A percentile compares a stretch with the other conserved stretches of the same genome.
Evolutionary conservation across 2,888 invertebrate genomes (phyloP).

Genomic region (Ichneumoninae sp.): DNA sequence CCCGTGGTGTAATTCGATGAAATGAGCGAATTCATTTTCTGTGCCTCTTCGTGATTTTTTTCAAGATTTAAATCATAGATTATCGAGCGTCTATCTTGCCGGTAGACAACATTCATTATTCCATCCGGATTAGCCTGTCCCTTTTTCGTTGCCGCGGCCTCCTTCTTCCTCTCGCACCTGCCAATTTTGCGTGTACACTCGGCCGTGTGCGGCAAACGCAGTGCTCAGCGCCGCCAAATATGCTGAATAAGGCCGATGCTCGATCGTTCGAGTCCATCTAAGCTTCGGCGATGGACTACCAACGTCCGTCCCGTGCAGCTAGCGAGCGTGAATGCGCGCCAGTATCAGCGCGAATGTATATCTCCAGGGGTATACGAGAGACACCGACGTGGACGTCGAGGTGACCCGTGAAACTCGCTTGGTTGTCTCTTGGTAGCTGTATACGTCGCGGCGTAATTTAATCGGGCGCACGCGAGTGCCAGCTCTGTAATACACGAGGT

Average conservation of each 20-base stretch:
- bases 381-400: constrained; percentile 20
- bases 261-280: constrained; percentile 67
- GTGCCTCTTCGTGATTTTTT: background rate
- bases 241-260: constrained; percentile 70
- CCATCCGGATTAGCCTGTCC: constrained; percentile 61
- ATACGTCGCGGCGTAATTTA: constrained; percentile 33
- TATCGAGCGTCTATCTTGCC: background rate
- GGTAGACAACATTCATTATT: constrained; percentile 16
- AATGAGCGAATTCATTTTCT: background rate
- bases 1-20: background rate
- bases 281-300: constrained; percentile 43
- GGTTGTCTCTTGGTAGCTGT: background rate
- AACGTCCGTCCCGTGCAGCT: constrained; percentile 19
- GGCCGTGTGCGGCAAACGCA: constrained; percentile 43
- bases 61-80: background rate
- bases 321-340: constrained; percentile 4
- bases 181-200: constrained; percentile 19
- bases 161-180: constrained; percentile 64
- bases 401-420: constrained; percentile 6
- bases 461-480: constrained; percentile 30
- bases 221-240: constrained; percentile 68
- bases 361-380: background rate
- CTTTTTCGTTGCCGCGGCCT: constrained; percentile 53
- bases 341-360: background rate
- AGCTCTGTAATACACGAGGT: constrained; percentile 41